Evolutionary conservation across 2,888 invertebrate species (phyloP), one percentile per base, ranked within the genome.

Genomic region (Homarus gammarus): DNA sequence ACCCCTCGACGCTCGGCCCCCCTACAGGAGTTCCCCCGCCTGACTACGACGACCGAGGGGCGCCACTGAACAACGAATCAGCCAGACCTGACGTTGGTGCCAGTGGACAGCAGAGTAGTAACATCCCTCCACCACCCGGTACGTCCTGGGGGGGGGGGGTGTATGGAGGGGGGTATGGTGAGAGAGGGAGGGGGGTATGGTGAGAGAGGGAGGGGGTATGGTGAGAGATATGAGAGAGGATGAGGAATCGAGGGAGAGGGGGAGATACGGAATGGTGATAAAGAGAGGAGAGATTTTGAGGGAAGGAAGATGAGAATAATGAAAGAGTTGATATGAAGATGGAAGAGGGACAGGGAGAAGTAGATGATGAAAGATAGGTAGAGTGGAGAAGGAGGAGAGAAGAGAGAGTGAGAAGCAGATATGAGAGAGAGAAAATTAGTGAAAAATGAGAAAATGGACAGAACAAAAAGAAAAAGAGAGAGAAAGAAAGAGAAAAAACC

Each of bases 11-110:
- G 3, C n/a, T 38, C 70, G 40, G 27, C 61, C 86, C 61, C n/a
- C n/a, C n/a, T n/a, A 12, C 89, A 91, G 91, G 91, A 72, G 91
- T 91, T 27, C 91, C 91, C 36, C 89, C 91, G 18, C 91, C 91
- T 18, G 91, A 90, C 87, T 91, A 91, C 81, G 91, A 85, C 64
- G 33, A 64, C 27, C 64, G 49, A 27, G 44, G 75, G 78, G 77
- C 61, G 68, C 78, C 86, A 49, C 79, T 86, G 86, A 49, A 73
- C 87, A 75, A 82, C 87, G 87, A 38, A 81, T 87, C 81, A 87
- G 82, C 82, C 56, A 79, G 64, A 27, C 75, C 87, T 82, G 82
- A 83, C 87, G 87, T 86, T 75, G 15, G 70, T 51, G 36, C 75
- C 82, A 87, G 75, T 82, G 82, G 79, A 31, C 31, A 40, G 22